phyloP scores from a whole-genome alignment of 1,140 invertebrate species.

The Medauroidea extradentata region DNA sequence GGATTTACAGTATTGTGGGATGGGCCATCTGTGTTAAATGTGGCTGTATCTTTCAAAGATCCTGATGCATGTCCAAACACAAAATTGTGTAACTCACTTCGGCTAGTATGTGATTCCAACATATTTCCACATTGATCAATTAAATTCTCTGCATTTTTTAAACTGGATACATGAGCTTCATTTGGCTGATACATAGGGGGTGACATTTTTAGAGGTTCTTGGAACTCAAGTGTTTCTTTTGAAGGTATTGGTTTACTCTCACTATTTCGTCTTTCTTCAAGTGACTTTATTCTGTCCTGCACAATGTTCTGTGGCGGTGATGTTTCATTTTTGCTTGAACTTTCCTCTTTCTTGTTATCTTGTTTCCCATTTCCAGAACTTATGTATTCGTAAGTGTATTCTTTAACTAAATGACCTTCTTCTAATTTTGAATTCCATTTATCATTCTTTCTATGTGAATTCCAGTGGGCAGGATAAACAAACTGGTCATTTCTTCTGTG shows the following conservation, averaged over 20 bases:
- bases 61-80: background rate
- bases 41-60: too few species aligned
- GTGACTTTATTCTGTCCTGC: slow-evolving; percentile 49
- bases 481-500: background rate
- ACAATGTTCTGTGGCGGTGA: slow-evolving; percentile 47
- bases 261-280: slow-evolving; percentile 37
- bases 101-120: background rate
- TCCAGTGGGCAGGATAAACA: slow-evolving; percentile 30
- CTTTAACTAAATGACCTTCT: slow-evolving; percentile 43
- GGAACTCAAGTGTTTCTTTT: slow-evolving; percentile 39
- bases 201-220: slow-evolving; percentile 45
- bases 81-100: background rate
- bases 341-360: background rate
- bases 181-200: slow-evolving; percentile 39
- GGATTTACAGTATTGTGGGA: background rate
- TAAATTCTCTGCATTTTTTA: slow-evolving; percentile 4
- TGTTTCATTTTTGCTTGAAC: slow-evolving; percentile 19
- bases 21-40: background rate
- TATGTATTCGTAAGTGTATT: slow-evolving; percentile 48
- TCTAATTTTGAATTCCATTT: slow-evolving; percentile 42
- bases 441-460: slow-evolving; percentile 23
- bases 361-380: slow-evolving; percentile 32
- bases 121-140: background rate
- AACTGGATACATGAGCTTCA: slow-evolving; percentile 45
- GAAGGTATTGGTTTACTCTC: slow-evolving; percentile 2